Evolutionary conservation across 2,113 vertebrate species (phyloP), one percentile per base, ranked within the genome.

Genomic region (Stegastes partitus): DNA sequence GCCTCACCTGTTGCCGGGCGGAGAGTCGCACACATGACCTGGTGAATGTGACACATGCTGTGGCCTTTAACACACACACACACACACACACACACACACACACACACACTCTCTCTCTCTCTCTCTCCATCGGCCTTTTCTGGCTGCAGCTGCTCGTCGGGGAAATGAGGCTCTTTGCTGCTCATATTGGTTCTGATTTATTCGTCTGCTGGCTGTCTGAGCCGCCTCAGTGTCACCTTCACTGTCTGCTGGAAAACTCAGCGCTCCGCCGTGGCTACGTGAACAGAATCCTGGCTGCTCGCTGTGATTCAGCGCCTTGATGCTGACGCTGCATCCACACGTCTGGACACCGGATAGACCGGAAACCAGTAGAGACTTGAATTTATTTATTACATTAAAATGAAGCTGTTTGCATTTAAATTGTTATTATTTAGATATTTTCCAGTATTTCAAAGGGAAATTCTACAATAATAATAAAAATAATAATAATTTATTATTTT

Each of bases 1-100:
- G 79, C 88, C 67, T 92, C 92, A 94, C 93, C 93, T 94, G 94
- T 91, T 81, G 62, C 76, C 39, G 31, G 31, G 31, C 31, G 31
- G 31, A 34, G 31, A 34, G 31, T 34, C 6, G 31, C 31, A 31
- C 19, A 51, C 44, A 49, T 21, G 73, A 63, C 51, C 61, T 42
- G 39, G 14, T 42, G 63, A 23, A 14, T 50, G 34, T 58, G 26
- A 68, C 64, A 71, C 22, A 45, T 53, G 65, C 67, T 39, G 4
- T 1, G 4, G 31, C 50, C 70, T 68, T 28, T 68, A 22, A 64
- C 63, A 31, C 25, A 31, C 39, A 23, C 16, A 21, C 68, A 19
- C 34, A 53, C 25, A n/a, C n/a, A 65, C 34, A 55, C 51, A 73
- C 28, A 23, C 63, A 44, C 37, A 21, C 21, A 59, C 26, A 56